Evolutionary conservation across 2,888 invertebrate genomes (phyloP), one percentile per base, ranked within the genome.

Genomic region (Dryobota labecula): DNA sequence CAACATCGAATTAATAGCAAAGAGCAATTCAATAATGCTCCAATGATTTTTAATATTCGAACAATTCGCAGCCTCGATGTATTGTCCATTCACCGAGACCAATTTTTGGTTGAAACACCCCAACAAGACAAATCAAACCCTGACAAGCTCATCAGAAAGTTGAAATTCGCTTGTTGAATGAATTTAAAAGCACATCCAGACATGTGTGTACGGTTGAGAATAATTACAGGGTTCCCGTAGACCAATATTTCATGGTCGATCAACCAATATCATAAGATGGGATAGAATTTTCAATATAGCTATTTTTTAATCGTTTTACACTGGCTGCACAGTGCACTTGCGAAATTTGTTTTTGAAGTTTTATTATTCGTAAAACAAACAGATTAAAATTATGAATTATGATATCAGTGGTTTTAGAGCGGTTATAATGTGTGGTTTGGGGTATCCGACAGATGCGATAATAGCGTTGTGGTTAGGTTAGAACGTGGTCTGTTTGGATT

Each of bases 21-120:
- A 94, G 91, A 90, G 93, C 93, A 93, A 94, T 92, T 93, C 91
- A 91, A 93, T 94, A 93, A 94, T 93, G 94, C 94, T 94, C 88
- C 90, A 93, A 92, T 93, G 94, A 93, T 93, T 95, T 95, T 94
- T 94, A 94, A 95, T 95, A 94, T 94, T 93, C 93, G 91, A 89
- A 91, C 92, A 90, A 93, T 93, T 90, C 91, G 88, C 90, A 85
- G 86, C 88, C 74, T 82, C 89, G 85, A 90, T 89, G 91, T 90
- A 92, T 93, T 93, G 92, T 92, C 90, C 92, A 90, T 91, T 91
- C 87, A 88, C 83, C 85, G 88, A 84, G 73, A 89, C 86, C 89
- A 89, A 90, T 93, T 93, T 92, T 91, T 82, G 90, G 87, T 83
- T 51, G 64, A 75, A 83, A 79, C 73, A 54, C 24, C 51, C 63